phyloP scores from a whole-genome alignment of 2,888 invertebrate species.

The Proisotoma minuta region DNA sequence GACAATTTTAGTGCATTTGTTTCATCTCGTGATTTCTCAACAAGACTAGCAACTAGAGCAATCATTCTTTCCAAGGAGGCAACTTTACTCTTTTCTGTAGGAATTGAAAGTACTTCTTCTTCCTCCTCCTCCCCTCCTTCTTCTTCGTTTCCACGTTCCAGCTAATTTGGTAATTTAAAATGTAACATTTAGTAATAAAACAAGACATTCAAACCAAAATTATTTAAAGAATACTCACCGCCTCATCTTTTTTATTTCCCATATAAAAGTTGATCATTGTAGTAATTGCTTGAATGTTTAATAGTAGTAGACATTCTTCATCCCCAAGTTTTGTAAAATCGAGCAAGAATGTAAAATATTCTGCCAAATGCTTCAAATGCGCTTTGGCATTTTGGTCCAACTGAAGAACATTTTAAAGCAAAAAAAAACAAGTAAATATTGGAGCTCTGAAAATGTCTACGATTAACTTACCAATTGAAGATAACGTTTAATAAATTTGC shows the following conservation, averaged over 20 bases:
- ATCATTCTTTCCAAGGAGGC: constrained; percentile 94
- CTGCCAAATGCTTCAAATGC: constrained; percentile 80
- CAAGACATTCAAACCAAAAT: background rate
- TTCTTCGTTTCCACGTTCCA: constrained; percentile 56
- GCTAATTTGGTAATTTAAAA: too few species aligned
- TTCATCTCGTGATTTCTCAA: constrained; percentile 79
- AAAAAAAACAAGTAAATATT: background rate
- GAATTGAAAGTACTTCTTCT: constrained; percentile 61
- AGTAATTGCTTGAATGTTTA: constrained; percentile 80
- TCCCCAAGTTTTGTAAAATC: constrained; percentile 95
- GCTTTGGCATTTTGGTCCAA: constrained; percentile 84
- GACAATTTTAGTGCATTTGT: constrained; percentile 64
- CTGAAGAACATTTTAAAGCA: constrained; percentile 49
- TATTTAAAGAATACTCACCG: constrained; percentile 53
- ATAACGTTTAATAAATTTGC: constrained; percentile 83
- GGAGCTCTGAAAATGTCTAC: background rate
- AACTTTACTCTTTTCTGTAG: constrained; percentile 74
- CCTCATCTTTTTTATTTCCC: constrained; percentile 72
- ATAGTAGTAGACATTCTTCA: constrained; percentile 81
- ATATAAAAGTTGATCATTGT: constrained; percentile 89
- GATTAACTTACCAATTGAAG: constrained; percentile 65
- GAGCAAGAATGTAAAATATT: constrained; percentile 85
- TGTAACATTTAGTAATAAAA: background rate
- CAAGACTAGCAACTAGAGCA: constrained; percentile 77
- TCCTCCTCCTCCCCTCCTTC: constrained; percentile 68